Base-by-base conservation (phyloP, 2,888 invertebrate genomes). In the Eledona agricola region DNA sequence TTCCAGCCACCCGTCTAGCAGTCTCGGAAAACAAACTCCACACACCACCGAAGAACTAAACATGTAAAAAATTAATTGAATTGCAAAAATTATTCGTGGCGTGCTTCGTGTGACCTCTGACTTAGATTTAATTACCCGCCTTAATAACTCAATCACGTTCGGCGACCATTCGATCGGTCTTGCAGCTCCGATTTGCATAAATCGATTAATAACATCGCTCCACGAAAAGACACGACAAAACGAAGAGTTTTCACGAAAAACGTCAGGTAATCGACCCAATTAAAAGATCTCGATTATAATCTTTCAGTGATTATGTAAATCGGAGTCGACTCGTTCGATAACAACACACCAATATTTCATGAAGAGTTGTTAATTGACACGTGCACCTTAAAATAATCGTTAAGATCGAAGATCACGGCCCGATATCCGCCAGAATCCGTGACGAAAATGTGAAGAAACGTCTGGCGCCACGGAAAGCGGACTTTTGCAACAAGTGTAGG, bases 351-450 rank as follows among this genome's bases (percentile, higher is more conserved):
- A 42, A 54, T 54, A 54, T 54, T 49, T 54, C 31, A 54, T 50
- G 49, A 54, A 49, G 43, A 34, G 35, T 43, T 43, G 54, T 50
- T 54, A 54, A 54, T 54, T 54, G 54, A 54, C 54, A 54, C 54
- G 50, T 54, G 54, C 29, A 50, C 37, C 49, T 49, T 50, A 54
- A 54, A 43, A 43, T 49, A 49, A 54, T 54, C 49, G 22, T 50
- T 54, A 37, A 37, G 51, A 37, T 50, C 40, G 25, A 15, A 34
- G 51, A 51, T 51, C 28, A 20, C 10, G 26, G 42, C 28, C 51
- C 23, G 42, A 42, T 51, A 43, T 43, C 51, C 16, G 31, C 2
- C 10, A 2, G 11, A 26, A 20, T 9, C 15, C 15, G 31, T 34
- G 19, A 22, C 16, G 42, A 31, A 17, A 37, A 23, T 15, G 23